Evolutionary conservation across 2,113 vertebrate genomes (phyloP), one percentile per base, ranked within the genome.

Genomic region (Pelusios castaneus): DNA sequence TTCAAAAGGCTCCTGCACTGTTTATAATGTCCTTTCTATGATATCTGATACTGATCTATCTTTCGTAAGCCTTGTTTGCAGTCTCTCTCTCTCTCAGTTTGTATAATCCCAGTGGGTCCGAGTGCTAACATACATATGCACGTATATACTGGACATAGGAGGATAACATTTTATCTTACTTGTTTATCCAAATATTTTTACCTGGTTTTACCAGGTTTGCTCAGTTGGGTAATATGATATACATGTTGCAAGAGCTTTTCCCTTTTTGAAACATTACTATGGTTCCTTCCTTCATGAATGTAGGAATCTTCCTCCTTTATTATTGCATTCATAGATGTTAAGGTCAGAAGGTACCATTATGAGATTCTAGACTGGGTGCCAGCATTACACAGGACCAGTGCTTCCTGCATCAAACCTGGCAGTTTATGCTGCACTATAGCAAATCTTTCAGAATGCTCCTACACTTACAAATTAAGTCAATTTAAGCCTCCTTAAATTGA

Each of bases 281-380:
- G 31, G 13, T 63, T 31, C 31, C 13, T 63, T 63, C 31, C 60
- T 14, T 34, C 60, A 34, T 17, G 31, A 14, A 34, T 63, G 60
- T 63, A 63, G 31, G 31, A 34, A 31, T 63, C 60, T 63, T 63
- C 29, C 31, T 14, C 14, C 31, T 93, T 95, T 96, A 96, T 96
- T 96, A 92, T 93, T 95, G 56, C 96, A 96, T 91, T 95, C 94
- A 94, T 96, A 96, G 93, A 92, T 91, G 95, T 94, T 94, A 94
- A 96, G 95, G 92, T 94, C 95, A 92, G 88, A 86, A 90, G 93
- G 95, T 89, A 63, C 92, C 91, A 82, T 96, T 95, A 94, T 94
- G 93, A 96, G 95, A 95, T 94, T 96, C 95, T 95, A 95, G 92
- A 81, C 60, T 93, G 93, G 95, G 96, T 95, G 96, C 96, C 96